Evolutionary conservation across 2,113 vertebrate species (phyloP), one percentile per base, ranked within the genome.

Genomic region (Scomber colias): DNA sequence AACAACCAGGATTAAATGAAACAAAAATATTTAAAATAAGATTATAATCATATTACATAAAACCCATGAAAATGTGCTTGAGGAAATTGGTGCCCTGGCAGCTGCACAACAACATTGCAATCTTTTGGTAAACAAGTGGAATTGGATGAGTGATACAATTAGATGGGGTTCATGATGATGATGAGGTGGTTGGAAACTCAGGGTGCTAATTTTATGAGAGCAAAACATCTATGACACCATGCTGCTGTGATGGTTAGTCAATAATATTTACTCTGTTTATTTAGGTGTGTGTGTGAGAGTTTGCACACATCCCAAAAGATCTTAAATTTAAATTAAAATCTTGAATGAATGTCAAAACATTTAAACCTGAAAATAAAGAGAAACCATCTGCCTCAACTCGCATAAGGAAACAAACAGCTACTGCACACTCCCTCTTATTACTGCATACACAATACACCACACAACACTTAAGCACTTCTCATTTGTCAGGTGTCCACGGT

Each of bases 51-150:
- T 70, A 21, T 14, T 3, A 31, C 4, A 46, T 30, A 6, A 45
- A 64, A 70, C 8, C n/a, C 11, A 7, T 14, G 5, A 51, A 56
- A 15, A 15, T 40, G 31, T 44, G n/a, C 24, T 30, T 15, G 14
- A 78, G 49, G 5, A 66, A 66, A 61, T 35, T 8, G 21, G 35
- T 2, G 16, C 13, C 31, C 44, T 13, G 24, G 6, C 13, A 31
- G 66, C 19, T 70, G 59, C 54, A 71, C 21, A 57, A 49, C 21
- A 31, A 31, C 11, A 49, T 53, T 40, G 16, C 15, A 56, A 46
- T 74, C 8, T 35, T 6, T 54, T 31, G 14, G 17, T 49, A 40
- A 79, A 68, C n/a, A 60, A 57, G n/a, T 63, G 35, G 71, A 81
- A 81, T 59, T 31, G 13, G 61, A 63, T 17, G 30, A 67, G 50